These are phyloP conservation scores for Catamblyrhynchus diadema DNA, from an alignment of 2,797 vertebrate species.

Conservation along the genomic window DNA sequence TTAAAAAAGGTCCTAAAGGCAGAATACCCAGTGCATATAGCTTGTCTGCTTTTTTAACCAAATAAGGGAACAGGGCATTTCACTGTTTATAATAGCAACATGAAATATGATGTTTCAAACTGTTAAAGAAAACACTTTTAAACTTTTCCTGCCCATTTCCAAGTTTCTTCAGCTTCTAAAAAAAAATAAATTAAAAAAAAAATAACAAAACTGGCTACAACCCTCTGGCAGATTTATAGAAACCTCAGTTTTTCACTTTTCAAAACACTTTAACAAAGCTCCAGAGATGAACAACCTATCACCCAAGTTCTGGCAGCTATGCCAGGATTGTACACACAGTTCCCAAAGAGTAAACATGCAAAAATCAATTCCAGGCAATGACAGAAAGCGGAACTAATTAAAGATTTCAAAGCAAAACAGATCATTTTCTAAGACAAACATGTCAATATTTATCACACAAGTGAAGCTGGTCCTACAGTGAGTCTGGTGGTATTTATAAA, in stretches of 20 bases:
- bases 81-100: conserved; percentile 72
- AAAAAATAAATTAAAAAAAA: background rate
- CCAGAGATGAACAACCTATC: background rate
- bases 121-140: conserved; percentile 64
- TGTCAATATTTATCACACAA: background rate
- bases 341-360: background rate
- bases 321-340: background rate
- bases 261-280: conserved; percentile 30
- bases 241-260: conserved; percentile 33
- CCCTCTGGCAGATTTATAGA: conserved; percentile 57
- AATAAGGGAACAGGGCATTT: conserved; percentile 78
- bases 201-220: background rate
- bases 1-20: conserved; percentile 36
- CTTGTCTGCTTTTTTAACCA: conserved; percentile 71
- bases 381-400: conserved; percentile 49
- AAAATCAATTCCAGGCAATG: conserved; percentile 5
- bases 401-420: background rate
- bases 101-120: conserved; percentile 58
- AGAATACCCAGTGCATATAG: conserved; percentile 58
- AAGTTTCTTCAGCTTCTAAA: conserved; percentile 5
- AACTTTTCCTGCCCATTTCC: conserved; percentile 41
- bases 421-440: background rate
- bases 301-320: background rate
- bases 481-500: conserved; percentile 15
- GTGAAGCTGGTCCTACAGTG: background rate